These are phyloP conservation scores for Rhinolophus sinicus DNA, from an alignment of 2,113 vertebrate species.

Conservation along the genomic window DNA sequence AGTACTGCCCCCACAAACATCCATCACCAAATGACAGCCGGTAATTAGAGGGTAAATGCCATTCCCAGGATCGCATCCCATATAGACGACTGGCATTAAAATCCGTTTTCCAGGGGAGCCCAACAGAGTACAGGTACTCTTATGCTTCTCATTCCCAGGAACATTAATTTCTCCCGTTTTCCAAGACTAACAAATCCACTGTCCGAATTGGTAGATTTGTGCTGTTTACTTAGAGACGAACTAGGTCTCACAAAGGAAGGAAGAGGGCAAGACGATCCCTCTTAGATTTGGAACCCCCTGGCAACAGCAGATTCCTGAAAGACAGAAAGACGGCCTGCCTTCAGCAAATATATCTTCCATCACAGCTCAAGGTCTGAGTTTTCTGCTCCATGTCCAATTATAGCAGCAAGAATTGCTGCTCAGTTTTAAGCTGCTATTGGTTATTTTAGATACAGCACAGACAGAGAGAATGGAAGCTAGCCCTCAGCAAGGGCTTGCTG, in stretches of 20 bases:
- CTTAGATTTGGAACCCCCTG: neutral
- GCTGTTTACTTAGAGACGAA: neutral
- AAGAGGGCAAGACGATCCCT: neutral
- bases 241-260: neutral
- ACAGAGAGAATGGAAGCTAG: neutral
- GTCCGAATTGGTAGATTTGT: neutral
- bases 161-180: too few species aligned
- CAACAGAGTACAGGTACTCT: neutral
- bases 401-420: neutral
- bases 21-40: neutral
- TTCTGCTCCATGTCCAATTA: neutral
- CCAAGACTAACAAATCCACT: neutral
- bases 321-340: neutral
- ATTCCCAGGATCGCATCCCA: neutral
- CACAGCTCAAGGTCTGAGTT: neutral
- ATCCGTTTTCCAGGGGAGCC: neutral
- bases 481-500: neutral
- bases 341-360: neutral
- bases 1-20: neutral
- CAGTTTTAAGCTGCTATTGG: neutral
- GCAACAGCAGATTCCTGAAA: neutral
- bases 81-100: neutral
- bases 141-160: neutral
- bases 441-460: neutral
- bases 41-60: neutral